These are phyloP conservation scores for Petrophora chlorosata DNA, from an alignment of 2,888 invertebrate genomes.

Conservation along the genomic window DNA sequence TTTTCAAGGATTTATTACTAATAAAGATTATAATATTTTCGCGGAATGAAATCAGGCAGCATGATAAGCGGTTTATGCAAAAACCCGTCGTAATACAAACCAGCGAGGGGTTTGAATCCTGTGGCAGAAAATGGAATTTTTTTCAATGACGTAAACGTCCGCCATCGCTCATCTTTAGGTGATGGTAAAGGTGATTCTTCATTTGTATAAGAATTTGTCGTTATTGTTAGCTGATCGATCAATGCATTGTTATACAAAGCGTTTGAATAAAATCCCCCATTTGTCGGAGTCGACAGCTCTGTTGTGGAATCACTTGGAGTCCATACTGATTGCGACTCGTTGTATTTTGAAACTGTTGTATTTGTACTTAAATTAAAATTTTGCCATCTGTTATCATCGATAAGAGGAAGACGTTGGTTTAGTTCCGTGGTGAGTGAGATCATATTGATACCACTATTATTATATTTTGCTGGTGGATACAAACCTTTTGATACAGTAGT, in stretches of 20 bases:
- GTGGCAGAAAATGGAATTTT: slow-evolving; percentile 28
- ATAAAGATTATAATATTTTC: slow-evolving; percentile 42
- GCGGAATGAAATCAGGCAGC: slow-evolving; percentile 55
- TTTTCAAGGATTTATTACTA: slow-evolving; percentile 27
- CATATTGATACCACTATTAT: slow-evolving; percentile 14
- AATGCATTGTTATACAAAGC: slow-evolving; percentile 54
- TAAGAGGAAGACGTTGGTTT: slow-evolving; percentile 30
- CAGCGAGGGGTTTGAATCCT: slow-evolving; percentile 71
- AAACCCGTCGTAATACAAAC: slow-evolving; percentile 76
- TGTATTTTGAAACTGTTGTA: slow-evolving; percentile 19
- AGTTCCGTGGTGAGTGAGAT: slow-evolving; percentile 27
- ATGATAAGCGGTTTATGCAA: slow-evolving; percentile 62
- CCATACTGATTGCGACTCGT: slow-evolving; percentile 4
- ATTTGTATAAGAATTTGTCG: slow-evolving; percentile 62
- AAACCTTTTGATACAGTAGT: slow-evolving; percentile 12
- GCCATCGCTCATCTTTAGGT: slow-evolving; percentile 63
- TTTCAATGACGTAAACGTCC: slow-evolving; percentile 47
- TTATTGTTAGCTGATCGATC: slow-evolving; percentile 67
- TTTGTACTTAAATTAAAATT: slow-evolving; percentile 45
- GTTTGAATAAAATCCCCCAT: slow-evolving; percentile 51
- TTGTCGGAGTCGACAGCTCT: slow-evolving; percentile 35
- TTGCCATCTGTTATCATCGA: slow-evolving; percentile 39
- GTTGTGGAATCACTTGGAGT: slow-evolving; percentile 24
- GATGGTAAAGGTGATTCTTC: slow-evolving; percentile 53
- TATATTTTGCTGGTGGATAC: slow-evolving; percentile 25